A percentile compares a stretch with the other conserved stretches of the same genome.
These are phyloP conservation scores for Neoseiulus cucumeris DNA, from an alignment of 1,140 invertebrate genomes.

Conservation along the genomic window DNA sequence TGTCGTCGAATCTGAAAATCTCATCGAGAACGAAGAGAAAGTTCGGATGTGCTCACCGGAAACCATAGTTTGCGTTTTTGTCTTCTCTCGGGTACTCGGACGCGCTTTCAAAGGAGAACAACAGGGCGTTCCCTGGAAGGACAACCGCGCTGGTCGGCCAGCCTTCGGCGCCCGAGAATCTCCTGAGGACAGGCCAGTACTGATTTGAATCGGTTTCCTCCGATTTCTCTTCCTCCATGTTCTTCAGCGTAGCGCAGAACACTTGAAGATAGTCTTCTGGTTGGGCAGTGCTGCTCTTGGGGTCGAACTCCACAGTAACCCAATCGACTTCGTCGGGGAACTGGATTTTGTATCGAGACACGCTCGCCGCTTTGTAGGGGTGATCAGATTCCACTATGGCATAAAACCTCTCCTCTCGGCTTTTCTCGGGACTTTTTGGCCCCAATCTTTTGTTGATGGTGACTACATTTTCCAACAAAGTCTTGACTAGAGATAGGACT, in stretches of 20 bases:
- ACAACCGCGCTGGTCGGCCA: conserved; percentile 72
- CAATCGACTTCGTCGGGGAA: conserved; percentile 74
- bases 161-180: conserved; percentile 44
- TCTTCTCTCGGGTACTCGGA: conserved; percentile 88
- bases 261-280: conserved; percentile 75
- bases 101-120: conserved; percentile 83
- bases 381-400: conserved; percentile 87
- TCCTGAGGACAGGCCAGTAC: conserved; percentile 49
- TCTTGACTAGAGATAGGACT: not conserved
- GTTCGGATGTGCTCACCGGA: conserved; percentile 25
- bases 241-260: conserved; percentile 41
- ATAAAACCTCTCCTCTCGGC: conserved; percentile 38
- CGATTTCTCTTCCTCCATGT: not conserved
- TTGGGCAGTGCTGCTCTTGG: conserved; percentile 74
- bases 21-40: not conserved
- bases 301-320: conserved; percentile 80
- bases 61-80: conserved; percentile 59
- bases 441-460: not conserved
- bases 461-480: not conserved
- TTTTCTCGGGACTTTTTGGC: not conserved
- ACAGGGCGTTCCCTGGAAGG: conserved; percentile 76
- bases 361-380: conserved; percentile 75
- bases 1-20: too few relatives aligned
- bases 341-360: conserved; percentile 65
- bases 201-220: conserved; percentile 22